These are phyloP conservation scores for Cryptus armator DNA, from an alignment of 2,888 invertebrate species.

Conservation along the genomic window DNA sequence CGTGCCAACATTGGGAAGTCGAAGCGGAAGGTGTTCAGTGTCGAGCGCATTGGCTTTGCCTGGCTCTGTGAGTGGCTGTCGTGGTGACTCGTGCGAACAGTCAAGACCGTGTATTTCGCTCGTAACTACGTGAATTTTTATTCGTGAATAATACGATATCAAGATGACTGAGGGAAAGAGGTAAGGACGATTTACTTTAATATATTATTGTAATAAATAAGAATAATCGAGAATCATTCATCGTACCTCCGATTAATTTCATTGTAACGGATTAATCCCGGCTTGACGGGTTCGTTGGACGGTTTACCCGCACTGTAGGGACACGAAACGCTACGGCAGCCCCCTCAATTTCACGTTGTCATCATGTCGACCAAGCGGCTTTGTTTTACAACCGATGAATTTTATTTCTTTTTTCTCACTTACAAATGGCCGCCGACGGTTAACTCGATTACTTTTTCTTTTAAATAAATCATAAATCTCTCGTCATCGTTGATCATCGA, in stretches of 20 bases:
- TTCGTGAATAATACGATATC: slow-evolving; percentile 70
- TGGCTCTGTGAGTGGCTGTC: slow-evolving; percentile 42
- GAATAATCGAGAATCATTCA: neutral
- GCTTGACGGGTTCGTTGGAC: slow-evolving; percentile 30
- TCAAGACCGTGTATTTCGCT: slow-evolving; percentile 56
- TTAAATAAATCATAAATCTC: neutral
- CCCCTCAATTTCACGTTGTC: slow-evolving; percentile 85
- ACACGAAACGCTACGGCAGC: slow-evolving; percentile 72
- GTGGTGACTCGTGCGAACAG: slow-evolving; percentile 65
- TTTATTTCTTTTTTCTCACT: slow-evolving; percentile 53
- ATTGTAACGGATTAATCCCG: slow-evolving; percentile 36
- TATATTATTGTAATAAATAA: neutral
- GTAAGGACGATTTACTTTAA: slow-evolving; percentile 72
- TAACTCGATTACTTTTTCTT: slow-evolving; percentile 2
- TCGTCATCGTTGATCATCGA: neutral
- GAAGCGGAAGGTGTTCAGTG: neutral
- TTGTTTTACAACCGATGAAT: slow-evolving; percentile 67
- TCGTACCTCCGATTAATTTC: slow-evolving; percentile 55
- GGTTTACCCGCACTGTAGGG: slow-evolving; percentile 59
- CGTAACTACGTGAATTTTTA: slow-evolving; percentile 69
- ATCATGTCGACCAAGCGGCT: slow-evolving; percentile 83
- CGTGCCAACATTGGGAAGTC: neutral
- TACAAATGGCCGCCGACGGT: slow-evolving; percentile 16
- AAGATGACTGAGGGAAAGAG: slow-evolving; percentile 82
- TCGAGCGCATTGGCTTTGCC: slow-evolving; percentile 34